Evolutionary conservation across 1,140 invertebrate species (phyloP).

Genomic region (Saccostrea glomerata): DNA sequence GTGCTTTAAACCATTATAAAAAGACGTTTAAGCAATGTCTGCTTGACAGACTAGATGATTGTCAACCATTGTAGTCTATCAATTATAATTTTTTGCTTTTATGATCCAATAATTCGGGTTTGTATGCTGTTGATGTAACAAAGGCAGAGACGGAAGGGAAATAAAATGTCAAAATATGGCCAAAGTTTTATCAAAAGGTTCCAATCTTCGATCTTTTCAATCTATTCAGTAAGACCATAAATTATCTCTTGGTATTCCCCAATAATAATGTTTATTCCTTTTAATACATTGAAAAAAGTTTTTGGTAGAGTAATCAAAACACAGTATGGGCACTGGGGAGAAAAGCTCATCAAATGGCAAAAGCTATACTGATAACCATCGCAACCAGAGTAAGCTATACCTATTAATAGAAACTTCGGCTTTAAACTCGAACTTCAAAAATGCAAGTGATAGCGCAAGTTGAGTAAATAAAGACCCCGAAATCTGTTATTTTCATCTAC

Average conservation of each 20-base stretch:
- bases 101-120: too few relatives aligned
- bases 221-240: background rate
- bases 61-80: background rate
- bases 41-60: background rate
- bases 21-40: too few relatives aligned
- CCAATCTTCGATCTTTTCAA: background rate
- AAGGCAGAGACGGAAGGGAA: background rate
- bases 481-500: slow-evolving; percentile 30
- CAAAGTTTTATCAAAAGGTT: background rate
- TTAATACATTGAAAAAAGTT: background rate
- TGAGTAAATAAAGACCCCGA: slow-evolving; percentile 20
- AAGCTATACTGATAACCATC: slow-evolving; percentile 22
- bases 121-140: background rate
- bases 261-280: background rate
- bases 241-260: background rate
- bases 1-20: too few relatives aligned
- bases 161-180: background rate
- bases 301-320: background rate
- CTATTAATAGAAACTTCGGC: slow-evolving; percentile 23
- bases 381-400: background rate
- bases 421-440: slow-evolving; percentile 31
- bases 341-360: background rate
- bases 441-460: slow-evolving; percentile 32
- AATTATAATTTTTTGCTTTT: too few relatives aligned
- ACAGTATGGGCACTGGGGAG: background rate